Evolutionary conservation across 2,888 invertebrate genomes (phyloP).

Genomic region (Thereva unica): DNA sequence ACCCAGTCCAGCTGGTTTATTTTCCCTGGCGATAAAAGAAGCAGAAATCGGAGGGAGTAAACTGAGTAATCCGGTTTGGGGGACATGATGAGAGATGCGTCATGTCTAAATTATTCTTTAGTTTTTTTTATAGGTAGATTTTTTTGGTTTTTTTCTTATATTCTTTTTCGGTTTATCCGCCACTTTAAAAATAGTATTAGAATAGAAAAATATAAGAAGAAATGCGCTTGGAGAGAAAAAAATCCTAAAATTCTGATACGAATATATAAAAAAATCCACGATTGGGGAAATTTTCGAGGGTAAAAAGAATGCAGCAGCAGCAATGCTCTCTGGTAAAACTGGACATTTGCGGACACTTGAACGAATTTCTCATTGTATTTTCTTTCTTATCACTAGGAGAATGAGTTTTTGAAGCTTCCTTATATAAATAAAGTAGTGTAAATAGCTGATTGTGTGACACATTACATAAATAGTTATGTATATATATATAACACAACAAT

Average conservation of each 20-base stretch:
- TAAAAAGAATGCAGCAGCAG: too few relatives aligned
- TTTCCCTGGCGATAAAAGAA: constrained; percentile 22
- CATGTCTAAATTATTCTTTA: constrained; percentile 22
- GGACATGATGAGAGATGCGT: constrained; percentile 30
- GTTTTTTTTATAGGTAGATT: constrained; percentile 13
- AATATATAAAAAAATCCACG: too few relatives aligned
- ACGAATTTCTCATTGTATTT: too few relatives aligned
- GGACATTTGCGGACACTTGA: too few relatives aligned
- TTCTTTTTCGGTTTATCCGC: constrained; percentile 2
- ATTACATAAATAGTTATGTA: constrained; percentile 23
- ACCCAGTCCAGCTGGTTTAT: constrained; percentile 30
- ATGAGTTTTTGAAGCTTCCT: neutral
- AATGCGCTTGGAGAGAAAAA: neutral
- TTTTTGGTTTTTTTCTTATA: neutral
- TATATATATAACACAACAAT: constrained; percentile 1
- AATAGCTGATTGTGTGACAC: constrained; percentile 16
- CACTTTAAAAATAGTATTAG: constrained; percentile 1
- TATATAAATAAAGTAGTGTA: constrained; percentile 19
- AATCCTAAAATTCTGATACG: too few relatives aligned
- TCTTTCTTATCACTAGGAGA: too few relatives aligned
- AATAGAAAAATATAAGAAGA: neutral
- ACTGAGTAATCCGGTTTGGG: constrained; percentile 29
- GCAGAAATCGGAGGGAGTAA: constrained; percentile 26
- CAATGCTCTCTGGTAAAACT: too few relatives aligned
- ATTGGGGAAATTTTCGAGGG: too few relatives aligned